These are phyloP conservation scores for Squalus acanthias DNA, from an alignment of 2,797 vertebrate species.

Conservation along the genomic window DNA sequence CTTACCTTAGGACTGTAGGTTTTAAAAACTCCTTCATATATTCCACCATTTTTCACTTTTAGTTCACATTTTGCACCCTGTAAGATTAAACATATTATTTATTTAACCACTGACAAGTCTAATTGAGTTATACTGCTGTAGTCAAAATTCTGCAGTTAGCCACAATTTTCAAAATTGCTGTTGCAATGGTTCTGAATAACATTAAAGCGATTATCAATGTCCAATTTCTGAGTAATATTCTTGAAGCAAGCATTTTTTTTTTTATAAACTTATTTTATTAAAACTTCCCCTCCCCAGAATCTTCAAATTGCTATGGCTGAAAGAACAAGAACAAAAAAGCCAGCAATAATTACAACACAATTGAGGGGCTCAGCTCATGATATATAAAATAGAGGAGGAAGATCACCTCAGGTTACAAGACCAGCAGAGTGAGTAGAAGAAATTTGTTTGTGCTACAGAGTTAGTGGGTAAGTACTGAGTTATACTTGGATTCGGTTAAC, in stretches of 20 bases:
- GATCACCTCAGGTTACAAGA: background rate
- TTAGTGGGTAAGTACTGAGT: background rate
- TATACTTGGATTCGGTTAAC: background rate
- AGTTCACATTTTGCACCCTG: constrained; percentile 98
- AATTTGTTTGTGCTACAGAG: background rate
- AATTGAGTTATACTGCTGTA: background rate
- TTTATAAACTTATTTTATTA: background rate
- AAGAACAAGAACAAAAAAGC: background rate
- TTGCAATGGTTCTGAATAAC: background rate
- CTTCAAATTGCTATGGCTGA: background rate
- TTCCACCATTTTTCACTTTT: constrained; percentile 89
- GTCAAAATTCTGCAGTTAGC: background rate
- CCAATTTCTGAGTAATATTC: background rate
- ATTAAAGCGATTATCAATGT: background rate
- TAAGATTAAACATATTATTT: constrained; percentile 44
- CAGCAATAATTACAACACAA: background rate
- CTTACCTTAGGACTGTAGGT: constrained; percentile 96
- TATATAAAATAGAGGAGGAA: background rate
- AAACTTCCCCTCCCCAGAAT: background rate
- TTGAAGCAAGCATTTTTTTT: background rate
- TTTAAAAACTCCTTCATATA: constrained; percentile 99
- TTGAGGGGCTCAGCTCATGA: background rate
- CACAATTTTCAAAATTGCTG: background rate
- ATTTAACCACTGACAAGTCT: background rate
- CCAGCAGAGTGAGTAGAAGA: background rate